Percentiles rank a stretch among this genome's conserved stretches.
phyloP scores from a whole-genome alignment of 1,140 invertebrate species.

The Aphaenogaster rudis region DNA sequence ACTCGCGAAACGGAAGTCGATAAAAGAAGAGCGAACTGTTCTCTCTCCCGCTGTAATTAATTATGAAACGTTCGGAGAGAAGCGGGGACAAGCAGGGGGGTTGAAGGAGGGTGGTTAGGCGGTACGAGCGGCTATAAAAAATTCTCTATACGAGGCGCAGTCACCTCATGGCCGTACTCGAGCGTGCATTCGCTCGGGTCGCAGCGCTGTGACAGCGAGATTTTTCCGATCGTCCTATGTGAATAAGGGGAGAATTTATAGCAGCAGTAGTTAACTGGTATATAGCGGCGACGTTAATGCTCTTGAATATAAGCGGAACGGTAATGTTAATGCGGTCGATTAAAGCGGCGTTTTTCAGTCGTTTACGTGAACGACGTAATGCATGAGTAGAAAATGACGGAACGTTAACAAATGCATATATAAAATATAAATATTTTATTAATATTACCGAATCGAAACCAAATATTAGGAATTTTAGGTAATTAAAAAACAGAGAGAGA shows the following conservation, averaged over 20 bases:
- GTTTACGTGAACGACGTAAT: conserved; percentile 1
- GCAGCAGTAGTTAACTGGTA: conserved; percentile 26
- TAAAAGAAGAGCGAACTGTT: conserved; percentile 78
- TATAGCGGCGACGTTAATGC: conserved; percentile 31
- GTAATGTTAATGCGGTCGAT: conserved; percentile 32
- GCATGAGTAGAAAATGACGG: not conserved
- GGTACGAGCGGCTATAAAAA: conserved; percentile 48
- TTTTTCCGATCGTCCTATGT: conserved; percentile 61
- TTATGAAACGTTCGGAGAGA: conserved; percentile 77
- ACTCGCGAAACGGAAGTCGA: conserved; percentile 79
- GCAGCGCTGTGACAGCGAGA: conserved; percentile 49
- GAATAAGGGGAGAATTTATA: conserved; percentile 53
- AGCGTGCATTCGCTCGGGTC: conserved; percentile 43
- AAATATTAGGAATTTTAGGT: not conserved
- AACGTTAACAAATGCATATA: not conserved
- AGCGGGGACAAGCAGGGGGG: not conserved
- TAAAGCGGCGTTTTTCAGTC: not conserved
- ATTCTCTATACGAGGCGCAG: conserved; percentile 46
- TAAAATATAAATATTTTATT: not conserved
- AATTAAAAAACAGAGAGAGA: not conserved
- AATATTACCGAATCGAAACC: not conserved
- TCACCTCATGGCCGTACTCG: conserved; percentile 49
- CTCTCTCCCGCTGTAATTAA: conserved; percentile 77
- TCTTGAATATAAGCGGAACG: conserved; percentile 34
- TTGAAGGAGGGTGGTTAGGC: not conserved